Base-by-base conservation (phyloP, 2,888 invertebrate genomes). In the Siphonodentalium dalli region DNA sequence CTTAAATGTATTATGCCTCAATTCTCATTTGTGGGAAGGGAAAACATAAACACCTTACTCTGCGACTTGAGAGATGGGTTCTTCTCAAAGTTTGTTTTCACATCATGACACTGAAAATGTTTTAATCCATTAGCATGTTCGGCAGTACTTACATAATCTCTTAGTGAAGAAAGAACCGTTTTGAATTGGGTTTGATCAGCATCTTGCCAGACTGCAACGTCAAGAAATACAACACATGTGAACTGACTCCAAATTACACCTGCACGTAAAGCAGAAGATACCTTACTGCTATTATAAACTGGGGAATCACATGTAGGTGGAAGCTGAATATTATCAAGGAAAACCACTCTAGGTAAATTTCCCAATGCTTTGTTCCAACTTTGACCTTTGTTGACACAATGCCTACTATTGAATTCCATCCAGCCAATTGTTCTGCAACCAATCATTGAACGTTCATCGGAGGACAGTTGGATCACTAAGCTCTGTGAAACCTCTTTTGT, bases 311-410 rank as follows among this genome's bases (percentile, higher is more conserved):
- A 33, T 11, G 63, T 63, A 33, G 61, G 65, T 47, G 61, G 63
- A 15, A 62, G 47, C 34, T 66, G 60, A 26, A 58, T 45, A 43
- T 62, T 65, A 45, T 65, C 63, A 46, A 62, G 35, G 41, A 64
- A 58, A 13, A 64, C 58, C 11, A 62, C 62, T 28, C 62, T 63
- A 11, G 66, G 63, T 34, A 66, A 20, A 13, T 62, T 63, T 24
- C 58, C 62, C 62, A 58, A 60, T 28, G 48, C 28, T 13, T 31
- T 3, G 18, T 42, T 42, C 8, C 37, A 38, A 37, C 28, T 24
- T 21, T 13, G 24, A 13, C 40, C 41, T 23, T 49, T 23, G 7
- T 53, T 31, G 15, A 57, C 35, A 0, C 54, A 56, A 59, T 44
- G 44, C 23, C 44, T 33, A 11, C 51, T 42, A 23, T 35, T 15